Evolutionary conservation across 2,113 vertebrate genomes (phyloP).

Genomic region (Smithornis capensis): DNA sequence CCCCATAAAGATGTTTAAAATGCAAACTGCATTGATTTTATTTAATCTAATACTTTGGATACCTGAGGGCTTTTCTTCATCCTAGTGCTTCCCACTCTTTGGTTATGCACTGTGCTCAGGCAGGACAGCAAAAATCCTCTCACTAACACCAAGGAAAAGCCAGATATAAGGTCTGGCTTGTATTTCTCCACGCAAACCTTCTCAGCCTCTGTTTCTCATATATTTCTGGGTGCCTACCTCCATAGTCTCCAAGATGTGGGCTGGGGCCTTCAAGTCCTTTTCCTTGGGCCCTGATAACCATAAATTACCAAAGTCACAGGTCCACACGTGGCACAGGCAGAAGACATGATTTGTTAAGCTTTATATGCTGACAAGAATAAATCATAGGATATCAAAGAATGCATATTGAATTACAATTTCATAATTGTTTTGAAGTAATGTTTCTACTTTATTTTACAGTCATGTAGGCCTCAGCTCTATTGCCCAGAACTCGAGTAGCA

Average conservation of each 20-base stretch:
- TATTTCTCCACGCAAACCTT: background rate
- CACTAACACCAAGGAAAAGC: background rate
- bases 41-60: background rate
- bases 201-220: background rate
- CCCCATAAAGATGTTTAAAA: constrained; percentile 12
- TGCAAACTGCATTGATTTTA: constrained; percentile 13
- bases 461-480: background rate
- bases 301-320: background rate
- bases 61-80: constrained; percentile 1
- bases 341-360: background rate
- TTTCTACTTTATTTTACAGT: background rate
- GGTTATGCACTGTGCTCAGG: background rate
- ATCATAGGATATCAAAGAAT: background rate
- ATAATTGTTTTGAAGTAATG: background rate
- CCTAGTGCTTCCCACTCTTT: background rate
- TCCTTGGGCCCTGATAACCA: background rate
- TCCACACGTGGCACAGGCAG: background rate
- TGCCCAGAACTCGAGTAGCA: background rate
- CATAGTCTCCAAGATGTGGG: background rate
- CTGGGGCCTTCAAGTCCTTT: background rate
- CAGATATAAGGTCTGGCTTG: background rate
- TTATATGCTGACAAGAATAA: background rate
- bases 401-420: background rate
- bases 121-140: background rate
- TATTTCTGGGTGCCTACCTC: background rate